phyloP scores from a whole-genome alignment of 2,797 vertebrate species.

The Oreortyx pictus region DNA sequence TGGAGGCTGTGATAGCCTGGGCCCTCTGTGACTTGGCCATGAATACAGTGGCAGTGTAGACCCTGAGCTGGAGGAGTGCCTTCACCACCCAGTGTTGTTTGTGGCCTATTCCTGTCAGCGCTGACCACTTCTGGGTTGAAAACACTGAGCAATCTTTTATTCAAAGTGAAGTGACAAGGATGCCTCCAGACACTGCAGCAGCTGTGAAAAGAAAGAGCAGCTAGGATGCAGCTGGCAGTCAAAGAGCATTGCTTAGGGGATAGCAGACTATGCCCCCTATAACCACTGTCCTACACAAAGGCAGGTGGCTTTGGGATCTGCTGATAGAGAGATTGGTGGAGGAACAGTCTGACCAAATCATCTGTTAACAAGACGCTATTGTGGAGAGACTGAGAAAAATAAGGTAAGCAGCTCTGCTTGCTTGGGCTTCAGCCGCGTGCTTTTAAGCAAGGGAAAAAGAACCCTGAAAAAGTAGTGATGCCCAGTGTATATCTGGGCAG shows the following conservation, averaged over 20 bases:
- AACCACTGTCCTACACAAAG: neutral
- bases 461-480: neutral
- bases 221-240: neutral
- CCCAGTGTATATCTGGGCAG: accelerated
- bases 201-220: neutral
- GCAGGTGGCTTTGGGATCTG: accelerated
- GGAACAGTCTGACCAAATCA: neutral
- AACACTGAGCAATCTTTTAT: too few relatives aligned
- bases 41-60: too few relatives aligned
- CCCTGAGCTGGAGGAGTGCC: too few relatives aligned
- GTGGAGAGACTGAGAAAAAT: neutral
- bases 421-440: neutral
- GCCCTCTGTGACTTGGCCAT: neutral
- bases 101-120: too few relatives aligned
- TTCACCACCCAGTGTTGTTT: accelerated
- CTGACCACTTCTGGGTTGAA: too few relatives aligned
- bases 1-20: neutral
- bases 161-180: neutral
- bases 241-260: neutral
- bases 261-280: neutral
- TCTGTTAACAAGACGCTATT: accelerated
- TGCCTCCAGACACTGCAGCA: neutral
- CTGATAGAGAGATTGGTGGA: neutral
- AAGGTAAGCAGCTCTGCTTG: accelerated
- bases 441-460: neutral